Evolutionary conservation across 2,113 vertebrate genomes (phyloP).

Genomic region (Pterocles gutturalis): DNA sequence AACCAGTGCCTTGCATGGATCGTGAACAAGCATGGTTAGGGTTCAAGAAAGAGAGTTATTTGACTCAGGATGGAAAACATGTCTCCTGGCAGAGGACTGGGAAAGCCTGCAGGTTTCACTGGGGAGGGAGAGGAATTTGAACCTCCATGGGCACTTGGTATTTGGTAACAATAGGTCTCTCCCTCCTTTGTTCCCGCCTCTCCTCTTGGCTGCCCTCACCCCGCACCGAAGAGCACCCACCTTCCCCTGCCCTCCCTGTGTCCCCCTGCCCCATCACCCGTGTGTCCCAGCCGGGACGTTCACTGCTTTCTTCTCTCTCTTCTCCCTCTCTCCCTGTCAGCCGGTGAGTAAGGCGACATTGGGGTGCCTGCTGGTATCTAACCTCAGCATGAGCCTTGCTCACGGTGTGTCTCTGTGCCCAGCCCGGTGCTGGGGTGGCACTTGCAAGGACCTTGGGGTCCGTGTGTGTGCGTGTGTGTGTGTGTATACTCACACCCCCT

Average conservation of each 20-base stretch:
- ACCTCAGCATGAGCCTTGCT: conserved; percentile 59
- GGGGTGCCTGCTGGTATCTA: conserved; percentile 36
- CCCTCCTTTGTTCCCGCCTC: background rate
- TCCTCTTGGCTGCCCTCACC: conserved; percentile 13
- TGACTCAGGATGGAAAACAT: background rate
- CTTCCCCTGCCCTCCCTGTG: background rate
- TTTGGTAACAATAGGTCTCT: conserved; percentile 19
- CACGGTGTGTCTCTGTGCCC: background rate
- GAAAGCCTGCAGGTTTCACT: conserved; percentile 24
- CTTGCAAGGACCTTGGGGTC: background rate
- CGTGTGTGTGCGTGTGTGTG: background rate
- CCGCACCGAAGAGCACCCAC: background rate
- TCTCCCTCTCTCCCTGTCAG: conserved; percentile 17
- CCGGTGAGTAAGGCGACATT: conserved; percentile 58
- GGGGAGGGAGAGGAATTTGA: conserved; percentile 30
- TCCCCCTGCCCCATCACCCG: fast-evolving
- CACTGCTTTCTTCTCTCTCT: conserved; percentile 60
- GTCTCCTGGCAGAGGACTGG: background rate
- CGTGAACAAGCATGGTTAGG: background rate
- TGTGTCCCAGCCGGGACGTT: fast-evolving
- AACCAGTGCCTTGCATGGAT: background rate
- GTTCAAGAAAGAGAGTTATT: background rate
- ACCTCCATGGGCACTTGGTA: background rate
- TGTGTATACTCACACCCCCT: background rate
- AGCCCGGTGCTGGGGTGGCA: conserved; percentile 21